Evolutionary conservation across 2,113 vertebrate species (phyloP).

Genomic region (Xerus inauris): DNA sequence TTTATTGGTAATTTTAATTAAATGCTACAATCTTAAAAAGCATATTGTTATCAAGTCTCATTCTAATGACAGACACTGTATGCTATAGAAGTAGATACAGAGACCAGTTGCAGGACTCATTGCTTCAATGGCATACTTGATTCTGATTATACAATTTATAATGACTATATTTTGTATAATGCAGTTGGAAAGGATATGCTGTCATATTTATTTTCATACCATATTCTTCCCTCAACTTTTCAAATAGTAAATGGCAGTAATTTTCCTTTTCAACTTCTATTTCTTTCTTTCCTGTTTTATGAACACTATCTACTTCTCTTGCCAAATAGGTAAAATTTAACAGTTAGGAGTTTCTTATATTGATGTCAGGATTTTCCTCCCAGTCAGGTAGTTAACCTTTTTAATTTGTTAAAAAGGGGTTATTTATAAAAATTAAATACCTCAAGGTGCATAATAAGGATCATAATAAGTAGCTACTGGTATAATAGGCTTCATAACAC

Average conservation of each 20-base stretch:
- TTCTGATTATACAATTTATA: neutral
- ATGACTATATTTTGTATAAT: neutral
- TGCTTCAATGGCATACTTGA: neutral
- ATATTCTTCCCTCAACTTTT: neutral
- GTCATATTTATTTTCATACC: neutral
- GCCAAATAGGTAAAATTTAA: constrained; percentile 42
- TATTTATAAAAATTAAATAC: constrained; percentile 30
- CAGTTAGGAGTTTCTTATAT: neutral
- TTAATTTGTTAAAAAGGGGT: neutral
- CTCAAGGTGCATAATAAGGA: constrained; percentile 1
- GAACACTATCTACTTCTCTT: neutral
- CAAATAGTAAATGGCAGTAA: neutral
- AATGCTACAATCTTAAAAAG: constrained; percentile 3
- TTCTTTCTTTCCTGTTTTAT: constrained; percentile 51
- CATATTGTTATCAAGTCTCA: neutral
- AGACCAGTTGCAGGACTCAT: neutral
- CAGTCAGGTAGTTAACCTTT: neutral
- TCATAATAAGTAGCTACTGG: neutral
- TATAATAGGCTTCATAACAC: neutral
- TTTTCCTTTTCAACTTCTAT: neutral
- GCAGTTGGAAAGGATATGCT: neutral
- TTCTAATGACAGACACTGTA: constrained; percentile 30
- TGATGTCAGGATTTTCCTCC: neutral
- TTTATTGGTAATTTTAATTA: constrained; percentile 27
- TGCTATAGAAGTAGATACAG: neutral